Evolutionary conservation across 2,888 invertebrate species (phyloP).

Genomic region (Margaritifera margaritifera): DNA sequence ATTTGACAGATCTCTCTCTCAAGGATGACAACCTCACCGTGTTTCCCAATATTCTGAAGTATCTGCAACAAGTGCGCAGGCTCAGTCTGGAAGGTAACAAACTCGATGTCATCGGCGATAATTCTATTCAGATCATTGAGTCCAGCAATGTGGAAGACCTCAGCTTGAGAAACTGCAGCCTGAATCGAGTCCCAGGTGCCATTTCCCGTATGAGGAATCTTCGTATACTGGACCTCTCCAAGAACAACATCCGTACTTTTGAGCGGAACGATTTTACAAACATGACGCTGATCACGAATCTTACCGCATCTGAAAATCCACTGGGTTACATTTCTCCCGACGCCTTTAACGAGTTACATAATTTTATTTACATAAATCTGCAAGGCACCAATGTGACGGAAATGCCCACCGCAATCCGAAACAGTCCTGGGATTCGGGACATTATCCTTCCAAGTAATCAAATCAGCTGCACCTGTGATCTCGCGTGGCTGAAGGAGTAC

Average conservation of each 20-base stretch:
- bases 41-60: conserved; percentile 37
- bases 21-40: conserved; percentile 40
- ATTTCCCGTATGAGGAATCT: conserved; percentile 39
- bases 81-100: conserved; percentile 40
- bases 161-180: conserved; percentile 42
- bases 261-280: conserved; percentile 41
- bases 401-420: conserved; percentile 43
- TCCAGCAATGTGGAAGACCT: conserved; percentile 31
- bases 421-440: conserved; percentile 10
- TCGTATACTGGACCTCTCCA: conserved; percentile 34
- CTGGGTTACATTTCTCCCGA: conserved; percentile 43
- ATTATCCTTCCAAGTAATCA: conserved; percentile 24
- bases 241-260: conserved; percentile 46
- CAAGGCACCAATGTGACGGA: conserved; percentile 26
- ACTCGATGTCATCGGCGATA: conserved; percentile 47
- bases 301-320: conserved; percentile 38
- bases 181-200: conserved; percentile 45
- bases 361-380: conserved; percentile 29
- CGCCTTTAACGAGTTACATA: conserved; percentile 33
- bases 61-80: conserved; percentile 26
- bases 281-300: conserved; percentile 21
- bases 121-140: conserved; percentile 34
- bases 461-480: conserved; percentile 46
- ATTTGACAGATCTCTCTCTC: conserved; percentile 33
- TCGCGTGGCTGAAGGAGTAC: conserved; percentile 43